These are phyloP conservation scores for Sebastes jordani DNA, from an alignment of 2,797 vertebrate species.

Conservation along the genomic window DNA sequence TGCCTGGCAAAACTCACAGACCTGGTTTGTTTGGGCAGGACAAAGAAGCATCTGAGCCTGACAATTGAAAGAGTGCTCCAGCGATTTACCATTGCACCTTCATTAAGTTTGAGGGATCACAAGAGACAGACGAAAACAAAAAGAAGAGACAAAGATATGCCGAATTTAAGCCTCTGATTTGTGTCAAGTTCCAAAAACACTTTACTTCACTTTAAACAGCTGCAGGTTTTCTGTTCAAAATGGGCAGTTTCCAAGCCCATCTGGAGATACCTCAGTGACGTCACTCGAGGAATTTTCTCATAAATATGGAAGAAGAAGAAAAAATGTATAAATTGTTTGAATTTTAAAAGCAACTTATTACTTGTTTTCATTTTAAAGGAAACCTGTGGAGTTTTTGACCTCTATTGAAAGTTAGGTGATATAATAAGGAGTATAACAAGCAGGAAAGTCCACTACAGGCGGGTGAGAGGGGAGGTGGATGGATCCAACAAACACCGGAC, in stretches of 20 bases:
- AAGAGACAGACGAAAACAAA: not conserved
- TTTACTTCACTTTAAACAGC: not conserved
- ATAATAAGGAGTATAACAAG: no score
- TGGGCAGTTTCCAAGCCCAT: not conserved
- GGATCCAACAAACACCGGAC: no score
- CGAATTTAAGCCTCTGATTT: not conserved
- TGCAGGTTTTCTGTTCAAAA: not conserved
- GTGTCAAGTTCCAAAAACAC: not conserved
- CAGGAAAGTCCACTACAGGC: no score
- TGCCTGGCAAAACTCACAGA: constrained; percentile 3
- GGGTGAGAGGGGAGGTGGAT: no score
- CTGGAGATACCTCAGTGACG: not conserved
- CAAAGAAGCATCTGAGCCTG: not conserved
- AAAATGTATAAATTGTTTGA: no score
- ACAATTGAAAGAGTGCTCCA: not conserved
- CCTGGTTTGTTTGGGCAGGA: constrained; percentile 15
- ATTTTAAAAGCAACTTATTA: not conserved
- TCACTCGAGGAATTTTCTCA: not conserved
- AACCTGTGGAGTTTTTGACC: not conserved
- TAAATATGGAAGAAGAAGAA: not conserved
- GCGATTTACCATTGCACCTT: not conserved
- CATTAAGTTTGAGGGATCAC: not conserved
- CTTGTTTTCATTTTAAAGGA: not conserved
- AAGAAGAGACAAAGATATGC: not conserved
- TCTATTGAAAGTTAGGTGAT: no score